Evolutionary conservation across 92 coral and sea anemone genomes (phyloP).

Genomic region (Zoanthus gigantus): DNA sequence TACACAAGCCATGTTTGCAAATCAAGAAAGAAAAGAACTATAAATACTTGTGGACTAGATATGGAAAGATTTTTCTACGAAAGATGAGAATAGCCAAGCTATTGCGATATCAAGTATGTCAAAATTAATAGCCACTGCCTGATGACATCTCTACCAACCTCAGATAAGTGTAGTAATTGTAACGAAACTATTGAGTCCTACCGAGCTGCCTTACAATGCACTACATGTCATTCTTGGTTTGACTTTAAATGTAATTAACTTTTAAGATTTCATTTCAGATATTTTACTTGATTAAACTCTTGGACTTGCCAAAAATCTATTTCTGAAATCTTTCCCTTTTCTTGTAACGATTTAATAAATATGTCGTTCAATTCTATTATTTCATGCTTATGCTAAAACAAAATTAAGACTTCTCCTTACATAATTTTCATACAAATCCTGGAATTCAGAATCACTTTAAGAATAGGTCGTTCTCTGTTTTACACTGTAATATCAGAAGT

Average conservation of each 20-base stretch:
- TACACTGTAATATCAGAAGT: background rate
- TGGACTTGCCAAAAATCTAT: background rate
- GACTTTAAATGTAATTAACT: background rate
- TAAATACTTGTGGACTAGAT: background rate
- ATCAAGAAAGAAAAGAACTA: background rate
- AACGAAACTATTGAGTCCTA: background rate
- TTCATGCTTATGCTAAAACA: too few relatives aligned
- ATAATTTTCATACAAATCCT: background rate
- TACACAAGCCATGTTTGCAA: background rate
- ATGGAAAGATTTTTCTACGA: background rate
- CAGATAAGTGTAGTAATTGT: conserved; percentile 2
- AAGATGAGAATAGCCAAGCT: background rate
- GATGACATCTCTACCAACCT: background rate
- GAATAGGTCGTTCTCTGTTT: background rate
- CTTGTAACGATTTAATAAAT: background rate
- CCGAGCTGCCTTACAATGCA: background rate
- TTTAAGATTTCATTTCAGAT: background rate
- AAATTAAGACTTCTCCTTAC: background rate
- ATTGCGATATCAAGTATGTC: background rate
- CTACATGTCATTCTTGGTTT: background rate
- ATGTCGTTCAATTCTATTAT: background rate
- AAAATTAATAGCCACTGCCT: background rate
- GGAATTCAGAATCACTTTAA: background rate
- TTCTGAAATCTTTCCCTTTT: background rate
- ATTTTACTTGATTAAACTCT: background rate